A percentile compares a stretch with the other conserved stretches of the same genome.
Conservation (phyloP, 2,888 invertebrate species). For the Morpho deidamia region DNA sequence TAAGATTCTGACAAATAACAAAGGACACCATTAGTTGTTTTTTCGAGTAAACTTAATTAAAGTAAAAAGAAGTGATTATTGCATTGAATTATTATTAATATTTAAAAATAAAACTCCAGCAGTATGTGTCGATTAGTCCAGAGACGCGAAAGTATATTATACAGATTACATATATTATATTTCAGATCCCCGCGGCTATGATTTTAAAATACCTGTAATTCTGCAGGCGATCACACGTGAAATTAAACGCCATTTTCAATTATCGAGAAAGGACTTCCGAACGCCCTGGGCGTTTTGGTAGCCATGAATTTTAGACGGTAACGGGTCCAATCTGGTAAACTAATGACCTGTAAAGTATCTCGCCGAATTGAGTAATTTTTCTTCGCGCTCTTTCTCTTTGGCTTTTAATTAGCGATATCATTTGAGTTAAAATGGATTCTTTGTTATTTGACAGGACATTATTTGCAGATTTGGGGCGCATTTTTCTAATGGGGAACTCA, state of each 20-base stretch:
- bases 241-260: constrained; percentile 48
- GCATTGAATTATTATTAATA: too few relatives aligned
- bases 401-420: constrained; percentile 26
- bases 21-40: too few relatives aligned
- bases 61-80: too few relatives aligned
- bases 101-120: too few relatives aligned
- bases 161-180: not conserved
- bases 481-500: not conserved
- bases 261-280: constrained; percentile 35
- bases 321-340: constrained; percentile 57
- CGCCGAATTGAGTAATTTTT: constrained; percentile 61
- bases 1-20: too few relatives aligned
- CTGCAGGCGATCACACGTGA: constrained; percentile 41
- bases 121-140: not conserved
- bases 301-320: constrained; percentile 49
- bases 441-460: constrained; percentile 8
- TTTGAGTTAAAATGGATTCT: constrained; percentile 21
- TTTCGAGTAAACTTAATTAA: too few relatives aligned
- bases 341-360: constrained; percentile 73
- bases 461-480: not conserved
- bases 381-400: constrained; percentile 37
- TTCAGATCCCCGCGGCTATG: constrained; percentile 3
- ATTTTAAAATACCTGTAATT: constrained; percentile 26
- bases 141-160: not conserved
- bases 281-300: constrained; percentile 39